Percentiles rank a stretch among this genome's conserved stretches.
phyloP scores from a whole-genome alignment of 2,113 vertebrate species.

The Morone chrysops region DNA sequence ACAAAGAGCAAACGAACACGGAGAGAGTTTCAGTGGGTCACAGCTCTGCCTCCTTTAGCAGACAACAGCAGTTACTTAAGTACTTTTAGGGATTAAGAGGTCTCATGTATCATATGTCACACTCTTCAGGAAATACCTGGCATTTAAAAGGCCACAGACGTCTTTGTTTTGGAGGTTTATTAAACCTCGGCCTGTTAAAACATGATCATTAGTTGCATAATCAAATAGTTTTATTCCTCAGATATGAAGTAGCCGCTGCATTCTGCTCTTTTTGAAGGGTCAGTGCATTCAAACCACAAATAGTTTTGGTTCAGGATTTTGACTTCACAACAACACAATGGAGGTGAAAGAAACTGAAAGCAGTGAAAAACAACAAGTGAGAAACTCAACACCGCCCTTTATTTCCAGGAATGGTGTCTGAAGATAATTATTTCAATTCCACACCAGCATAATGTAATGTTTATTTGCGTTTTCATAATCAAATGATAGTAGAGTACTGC shows the following conservation, averaged over 20 bases:
- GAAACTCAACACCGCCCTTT: background rate
- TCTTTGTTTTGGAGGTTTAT: background rate
- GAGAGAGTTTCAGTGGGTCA: constrained; percentile 5
- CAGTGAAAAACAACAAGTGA: background rate
- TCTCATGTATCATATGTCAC: background rate
- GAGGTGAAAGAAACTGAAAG: background rate
- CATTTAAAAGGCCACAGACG: too few relatives aligned
- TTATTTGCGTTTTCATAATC: background rate
- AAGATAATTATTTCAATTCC: background rate
- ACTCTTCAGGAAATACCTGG: background rate
- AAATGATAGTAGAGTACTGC: background rate
- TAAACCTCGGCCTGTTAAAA: background rate
- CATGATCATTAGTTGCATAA: background rate
- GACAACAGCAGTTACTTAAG: background rate
- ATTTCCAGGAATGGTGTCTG: background rate
- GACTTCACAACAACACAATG: background rate
- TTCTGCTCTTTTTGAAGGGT: background rate
- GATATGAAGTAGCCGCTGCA: background rate
- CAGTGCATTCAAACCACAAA: background rate
- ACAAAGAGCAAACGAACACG: constrained; percentile 5
- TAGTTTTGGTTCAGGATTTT: background rate
- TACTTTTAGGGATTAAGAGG: background rate
- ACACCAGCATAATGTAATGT: background rate
- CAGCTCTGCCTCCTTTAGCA: background rate
- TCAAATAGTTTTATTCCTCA: background rate